These are phyloP conservation scores for Sipha maydis DNA, from an alignment of 2,888 invertebrate genomes.

Conservation along the genomic window DNA sequence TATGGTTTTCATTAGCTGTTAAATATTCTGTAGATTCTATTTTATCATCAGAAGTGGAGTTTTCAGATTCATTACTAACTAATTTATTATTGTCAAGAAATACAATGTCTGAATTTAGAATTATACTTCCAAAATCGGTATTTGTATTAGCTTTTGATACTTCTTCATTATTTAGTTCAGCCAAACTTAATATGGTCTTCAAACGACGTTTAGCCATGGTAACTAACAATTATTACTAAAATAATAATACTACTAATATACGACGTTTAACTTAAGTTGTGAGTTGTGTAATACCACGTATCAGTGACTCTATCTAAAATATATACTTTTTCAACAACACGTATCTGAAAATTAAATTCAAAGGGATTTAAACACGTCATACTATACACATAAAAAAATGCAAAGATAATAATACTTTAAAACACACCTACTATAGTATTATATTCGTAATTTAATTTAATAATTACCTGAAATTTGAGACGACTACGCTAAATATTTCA, in stretches of 20 bases:
- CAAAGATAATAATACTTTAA: constrained; percentile 20
- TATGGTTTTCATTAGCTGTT: constrained; percentile 9
- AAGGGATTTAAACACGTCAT: not conserved
- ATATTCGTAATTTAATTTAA: not conserved
- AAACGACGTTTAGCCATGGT: constrained; percentile 21
- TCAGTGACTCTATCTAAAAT: not conserved
- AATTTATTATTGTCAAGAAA: constrained; percentile 22
- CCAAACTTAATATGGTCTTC: constrained; percentile 8
- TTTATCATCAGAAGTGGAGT: constrained; percentile 1
- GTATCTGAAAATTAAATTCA: constrained; percentile 29
- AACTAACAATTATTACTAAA: constrained; percentile 19
- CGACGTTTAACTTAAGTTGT: constrained; percentile 9
- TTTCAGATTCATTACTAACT: not conserved
- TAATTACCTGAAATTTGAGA: constrained; percentile 33
- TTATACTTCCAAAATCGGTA: constrained; percentile 18
- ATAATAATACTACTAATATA: constrained; percentile 28
- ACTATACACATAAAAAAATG: not conserved
- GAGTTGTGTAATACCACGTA: not conserved
- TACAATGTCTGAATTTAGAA: constrained; percentile 14
- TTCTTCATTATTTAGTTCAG: not conserved
- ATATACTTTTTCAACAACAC: not conserved
- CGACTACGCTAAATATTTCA: not conserved
- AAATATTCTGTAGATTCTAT: constrained; percentile 19
- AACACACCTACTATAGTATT: not conserved
- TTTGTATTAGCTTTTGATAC: constrained; percentile 10